phyloP scores from a whole-genome alignment of 2,113 vertebrate species.

The Athene cunicularia region DNA sequence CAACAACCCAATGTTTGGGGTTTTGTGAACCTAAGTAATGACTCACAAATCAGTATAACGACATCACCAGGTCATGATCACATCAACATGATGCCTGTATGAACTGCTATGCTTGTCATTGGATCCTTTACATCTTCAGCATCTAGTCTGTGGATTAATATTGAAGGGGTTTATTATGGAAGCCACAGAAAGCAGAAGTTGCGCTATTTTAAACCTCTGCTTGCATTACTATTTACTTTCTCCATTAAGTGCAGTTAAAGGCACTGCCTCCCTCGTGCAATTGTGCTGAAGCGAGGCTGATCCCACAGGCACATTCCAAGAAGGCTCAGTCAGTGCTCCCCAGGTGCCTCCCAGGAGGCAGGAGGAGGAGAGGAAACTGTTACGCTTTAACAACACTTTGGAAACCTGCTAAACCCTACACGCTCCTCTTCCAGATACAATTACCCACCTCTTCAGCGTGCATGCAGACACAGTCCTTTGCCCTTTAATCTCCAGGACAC shows the following conservation, averaged over 20 bases:
- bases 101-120: neutral
- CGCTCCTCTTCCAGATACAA: neutral
- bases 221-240: neutral
- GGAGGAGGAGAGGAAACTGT: neutral
- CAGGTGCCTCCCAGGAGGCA: neutral
- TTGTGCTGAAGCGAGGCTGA: neutral
- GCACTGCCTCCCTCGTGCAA: fast-evolving
- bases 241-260: fast-evolving
- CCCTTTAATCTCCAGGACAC: slow-evolving; percentile 5
- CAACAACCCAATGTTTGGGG: fast-evolving
- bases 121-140: neutral
- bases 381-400: neutral
- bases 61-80: fast-evolving
- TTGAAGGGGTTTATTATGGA: neutral
- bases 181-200: neutral
- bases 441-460: neutral
- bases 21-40: neutral
- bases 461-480: neutral
- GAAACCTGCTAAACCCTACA: neutral
- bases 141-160: neutral
- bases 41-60: neutral
- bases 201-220: neutral
- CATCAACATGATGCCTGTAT: neutral
- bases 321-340: neutral
- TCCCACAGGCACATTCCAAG: neutral